These are phyloP conservation scores for Calliopsis andreniformis DNA, from an alignment of 1,140 invertebrate species.

Conservation along the genomic window DNA sequence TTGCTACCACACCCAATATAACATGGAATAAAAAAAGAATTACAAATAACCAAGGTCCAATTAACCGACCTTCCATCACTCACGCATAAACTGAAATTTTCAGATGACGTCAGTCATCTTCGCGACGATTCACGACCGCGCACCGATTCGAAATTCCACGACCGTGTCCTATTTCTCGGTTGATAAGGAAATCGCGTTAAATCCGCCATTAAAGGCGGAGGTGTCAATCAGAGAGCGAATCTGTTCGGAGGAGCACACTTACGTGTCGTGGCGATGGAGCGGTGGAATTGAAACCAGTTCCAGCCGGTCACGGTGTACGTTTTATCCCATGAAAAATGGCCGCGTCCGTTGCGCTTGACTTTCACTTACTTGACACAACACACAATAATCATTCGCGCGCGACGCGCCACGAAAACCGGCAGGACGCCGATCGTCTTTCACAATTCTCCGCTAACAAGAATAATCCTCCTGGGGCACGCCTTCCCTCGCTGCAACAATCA, in stretches of 20 bases:
- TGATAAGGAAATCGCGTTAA: conserved; percentile 25
- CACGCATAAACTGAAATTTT: too few species aligned
- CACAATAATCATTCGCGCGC: conserved; percentile 60
- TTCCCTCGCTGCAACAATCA: conserved; percentile 50
- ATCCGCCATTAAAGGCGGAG: conserved; percentile 21
- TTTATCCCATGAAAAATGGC: conserved; percentile 67
- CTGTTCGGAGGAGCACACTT: conserved; percentile 45
- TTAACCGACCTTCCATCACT: too few species aligned
- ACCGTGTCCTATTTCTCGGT: conserved; percentile 7
- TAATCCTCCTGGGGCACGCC: conserved; percentile 18
- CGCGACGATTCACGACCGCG: neutral
- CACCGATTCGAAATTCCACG: neutral
- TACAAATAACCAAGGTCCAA: too few species aligned
- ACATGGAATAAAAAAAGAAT: too few species aligned
- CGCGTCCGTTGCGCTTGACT: conserved; percentile 60
- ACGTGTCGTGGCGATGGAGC: conserved; percentile 49
- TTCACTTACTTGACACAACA: conserved; percentile 71
- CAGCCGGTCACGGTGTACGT: conserved; percentile 56
- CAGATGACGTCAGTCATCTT: too few species aligned
- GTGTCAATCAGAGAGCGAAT: conserved; percentile 22
- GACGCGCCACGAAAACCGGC: conserved; percentile 47
- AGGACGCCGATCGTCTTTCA: conserved; percentile 1
- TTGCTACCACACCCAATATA: too few species aligned
- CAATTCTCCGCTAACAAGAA: neutral
- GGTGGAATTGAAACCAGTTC: conserved; percentile 52